phyloP scores from a whole-genome alignment of 1,140 invertebrate species.

The Drosophila azteca region DNA sequence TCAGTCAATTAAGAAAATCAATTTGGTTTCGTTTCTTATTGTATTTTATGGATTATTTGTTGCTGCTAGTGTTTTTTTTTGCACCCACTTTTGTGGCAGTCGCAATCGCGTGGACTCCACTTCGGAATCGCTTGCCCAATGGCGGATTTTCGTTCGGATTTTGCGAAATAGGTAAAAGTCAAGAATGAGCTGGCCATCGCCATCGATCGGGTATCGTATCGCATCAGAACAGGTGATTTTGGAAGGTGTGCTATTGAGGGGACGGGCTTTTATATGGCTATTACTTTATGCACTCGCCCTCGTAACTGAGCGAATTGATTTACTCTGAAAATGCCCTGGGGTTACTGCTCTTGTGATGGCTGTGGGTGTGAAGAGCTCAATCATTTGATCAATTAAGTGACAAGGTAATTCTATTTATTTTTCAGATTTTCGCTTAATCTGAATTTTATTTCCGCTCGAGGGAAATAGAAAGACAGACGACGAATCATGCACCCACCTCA shows the following conservation, averaged over 20 bases:
- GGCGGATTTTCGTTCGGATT: conserved; percentile 49
- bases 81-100: conserved; percentile 63
- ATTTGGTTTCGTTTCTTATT: conserved; percentile 58
- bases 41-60: conserved; percentile 26
- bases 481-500: too few relatives aligned
- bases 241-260: conserved; percentile 31
- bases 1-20: conserved; percentile 78
- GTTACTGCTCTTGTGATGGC: neutral
- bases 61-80: conserved; percentile 27
- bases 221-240: conserved; percentile 41
- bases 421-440: neutral
- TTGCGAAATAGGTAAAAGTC: conserved; percentile 71
- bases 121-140: conserved; percentile 50
- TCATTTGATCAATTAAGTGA: conserved; percentile 5
- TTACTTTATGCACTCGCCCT: conserved; percentile 8
- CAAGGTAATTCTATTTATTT: neutral
- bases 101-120: conserved; percentile 35
- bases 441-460: neutral
- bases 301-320: conserved; percentile 14
- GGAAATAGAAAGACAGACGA: too few relatives aligned
- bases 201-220: neutral
- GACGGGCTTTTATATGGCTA: conserved; percentile 11
- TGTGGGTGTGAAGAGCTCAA: conserved; percentile 5
- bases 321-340: conserved; percentile 12
- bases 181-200: conserved; percentile 46